These are phyloP conservation scores for Aselliscus stoliczkanus DNA, from an alignment of 2,797 vertebrate species.

Conservation along the genomic window DNA sequence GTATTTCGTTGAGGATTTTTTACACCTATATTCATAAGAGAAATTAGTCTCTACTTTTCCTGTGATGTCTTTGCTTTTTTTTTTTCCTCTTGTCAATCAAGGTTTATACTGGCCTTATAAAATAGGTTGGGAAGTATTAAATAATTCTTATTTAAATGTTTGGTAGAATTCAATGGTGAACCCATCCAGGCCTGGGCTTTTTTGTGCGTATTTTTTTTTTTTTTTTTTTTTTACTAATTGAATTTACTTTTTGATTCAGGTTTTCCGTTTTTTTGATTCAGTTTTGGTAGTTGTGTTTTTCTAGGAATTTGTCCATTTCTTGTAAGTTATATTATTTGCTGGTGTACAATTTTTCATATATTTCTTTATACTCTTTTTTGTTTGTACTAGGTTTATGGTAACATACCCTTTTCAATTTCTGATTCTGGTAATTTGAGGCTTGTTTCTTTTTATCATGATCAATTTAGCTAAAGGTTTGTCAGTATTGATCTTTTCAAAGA, in stretches of 20 bases:
- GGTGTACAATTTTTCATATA: neutral
- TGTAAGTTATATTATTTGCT: neutral
- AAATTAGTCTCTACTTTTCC: neutral
- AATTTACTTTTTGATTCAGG: neutral
- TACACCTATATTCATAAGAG: neutral
- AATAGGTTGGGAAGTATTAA: neutral
- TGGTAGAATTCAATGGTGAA: neutral
- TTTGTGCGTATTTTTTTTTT: neutral
- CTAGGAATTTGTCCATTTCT: neutral
- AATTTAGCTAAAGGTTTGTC: neutral
- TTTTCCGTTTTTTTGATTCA: neutral
- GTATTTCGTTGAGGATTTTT: neutral
- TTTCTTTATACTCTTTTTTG: neutral
- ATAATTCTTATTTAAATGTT: neutral
- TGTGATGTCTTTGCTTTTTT: neutral
- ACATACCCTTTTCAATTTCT: neutral
- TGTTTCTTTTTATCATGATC: neutral
- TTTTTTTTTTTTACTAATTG: neutral
- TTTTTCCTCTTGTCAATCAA: neutral
- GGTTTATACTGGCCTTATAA: neutral
- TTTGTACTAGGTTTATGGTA: neutral
- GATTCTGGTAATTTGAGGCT: neutral
- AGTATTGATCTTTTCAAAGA: neutral
- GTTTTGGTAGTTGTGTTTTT: neutral
- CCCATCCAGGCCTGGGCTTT: neutral